Base-by-base conservation (phyloP, 2,888 invertebrate genomes). In the Epistrophella euchroma region DNA sequence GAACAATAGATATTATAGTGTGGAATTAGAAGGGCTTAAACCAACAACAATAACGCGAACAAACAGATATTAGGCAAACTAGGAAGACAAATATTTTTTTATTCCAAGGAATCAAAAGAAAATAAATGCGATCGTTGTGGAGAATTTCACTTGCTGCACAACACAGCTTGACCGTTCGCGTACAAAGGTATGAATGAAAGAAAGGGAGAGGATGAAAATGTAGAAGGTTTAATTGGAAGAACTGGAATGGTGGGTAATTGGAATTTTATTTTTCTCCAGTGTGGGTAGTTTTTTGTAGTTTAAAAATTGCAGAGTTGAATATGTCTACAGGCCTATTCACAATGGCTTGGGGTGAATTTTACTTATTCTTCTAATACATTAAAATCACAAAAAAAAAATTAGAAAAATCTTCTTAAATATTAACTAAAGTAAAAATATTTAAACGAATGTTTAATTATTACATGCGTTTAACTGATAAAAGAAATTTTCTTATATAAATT, bases 131-230 rank as follows among this genome's bases (percentile, higher is more conserved):
- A 78, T 78, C 74, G 71, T 64, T 82, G 43, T 43, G 11, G 45
- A 56, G 50, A 72, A 85, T 19, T 19, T 64, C 70, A 68, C 77
- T 64, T 58, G 55, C 40, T 71, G 76, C 32, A 32, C 22, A 58
- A 52, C 37, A 77, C 45, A n/a, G 55, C 71, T 75, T 10, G 15
- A 40, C 70, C 74, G 73, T 22, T 55, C 81, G 78, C 81, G 82
- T 78, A 73, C 75, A 72, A 76, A 88, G 88, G 74, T 85, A 88
- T 83, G 85, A 88, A 88, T 88, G 82, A 85, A 85, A 85, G 82
- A 71, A 77, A 79, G 71, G 74, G 35, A 58, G 47, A 73, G 22
- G 40, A 74, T 56, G 62, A 56, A 80, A 77, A 72, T 64, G 76
- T 75, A 77, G 77, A 64, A 45, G 78, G 81, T 73, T 81, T 74